Percentiles rank a stretch among this genome's conserved stretches.
Conservation (phyloP, 1,140 invertebrate genomes). For the Neotoxoptera formosana region DNA sequence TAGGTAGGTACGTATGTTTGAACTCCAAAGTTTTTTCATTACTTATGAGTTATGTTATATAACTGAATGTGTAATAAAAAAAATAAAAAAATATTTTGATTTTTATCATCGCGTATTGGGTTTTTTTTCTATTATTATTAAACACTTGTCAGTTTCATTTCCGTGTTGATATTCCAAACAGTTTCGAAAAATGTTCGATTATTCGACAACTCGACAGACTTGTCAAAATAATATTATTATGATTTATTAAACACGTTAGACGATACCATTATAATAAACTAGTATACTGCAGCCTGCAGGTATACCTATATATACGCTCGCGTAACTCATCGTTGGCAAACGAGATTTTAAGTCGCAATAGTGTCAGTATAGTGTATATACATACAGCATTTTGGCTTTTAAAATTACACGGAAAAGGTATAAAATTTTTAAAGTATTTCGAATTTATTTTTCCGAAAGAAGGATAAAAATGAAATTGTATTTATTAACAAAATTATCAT, state of each 20-base stretch:
- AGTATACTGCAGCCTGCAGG: background rate
- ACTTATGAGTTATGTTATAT: background rate
- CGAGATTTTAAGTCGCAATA: background rate
- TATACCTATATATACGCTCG: background rate
- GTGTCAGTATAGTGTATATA: background rate
- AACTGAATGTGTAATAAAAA: background rate
- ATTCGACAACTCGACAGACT: background rate
- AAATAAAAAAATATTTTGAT: constrained; percentile 13
- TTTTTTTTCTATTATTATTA: background rate
- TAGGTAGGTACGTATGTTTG: background rate
- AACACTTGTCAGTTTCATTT: background rate
- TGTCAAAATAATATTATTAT: background rate
- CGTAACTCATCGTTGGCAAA: background rate
- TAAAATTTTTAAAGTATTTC: background rate
- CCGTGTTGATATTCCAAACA: background rate
- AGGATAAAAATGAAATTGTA: background rate
- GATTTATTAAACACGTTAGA: background rate
- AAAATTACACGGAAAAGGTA: background rate
- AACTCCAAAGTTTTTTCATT: constrained; percentile 1
- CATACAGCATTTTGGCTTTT: background rate
- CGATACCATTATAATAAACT: background rate
- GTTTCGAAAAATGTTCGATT: background rate
- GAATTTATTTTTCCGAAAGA: background rate
- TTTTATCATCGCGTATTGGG: background rate
- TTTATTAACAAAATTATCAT: background rate